Percentiles rank a stretch among this genome's conserved stretches.
Conservation (phyloP, 2,888 invertebrate species). For the Argynnis bischoffii region DNA sequence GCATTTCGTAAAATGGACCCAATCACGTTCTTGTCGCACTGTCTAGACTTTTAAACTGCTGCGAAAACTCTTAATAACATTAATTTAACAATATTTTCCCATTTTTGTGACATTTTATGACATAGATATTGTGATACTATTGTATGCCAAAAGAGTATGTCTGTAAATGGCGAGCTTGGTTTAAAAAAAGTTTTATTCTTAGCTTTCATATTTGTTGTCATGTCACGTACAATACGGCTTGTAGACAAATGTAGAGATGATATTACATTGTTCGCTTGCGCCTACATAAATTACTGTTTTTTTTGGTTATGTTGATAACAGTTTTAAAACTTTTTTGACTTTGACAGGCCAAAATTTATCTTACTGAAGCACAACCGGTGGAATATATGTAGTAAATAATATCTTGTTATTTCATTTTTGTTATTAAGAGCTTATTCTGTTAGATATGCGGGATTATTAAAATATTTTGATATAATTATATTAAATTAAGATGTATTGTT, state of each 20-base stretch:
- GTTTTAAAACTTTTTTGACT: not conserved
- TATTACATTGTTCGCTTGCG: not conserved
- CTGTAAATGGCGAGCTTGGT: conserved; percentile 30
- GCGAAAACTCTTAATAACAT: not conserved
- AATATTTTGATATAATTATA: too few species aligned
- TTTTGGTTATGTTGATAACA: not conserved
- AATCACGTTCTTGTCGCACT: conserved; percentile 9
- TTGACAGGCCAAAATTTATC: too few species aligned
- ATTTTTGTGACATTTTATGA: conserved; percentile 32
- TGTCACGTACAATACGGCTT: conserved; percentile 36
- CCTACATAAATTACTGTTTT: conserved; percentile 14
- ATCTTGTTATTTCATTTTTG: too few species aligned
- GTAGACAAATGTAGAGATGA: conserved; percentile 7
- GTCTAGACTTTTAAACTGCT: conserved; percentile 14
- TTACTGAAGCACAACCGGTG: too few species aligned
- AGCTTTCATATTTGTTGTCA: conserved; percentile 33
- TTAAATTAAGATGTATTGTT: too few species aligned
- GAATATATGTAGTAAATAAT: too few species aligned
- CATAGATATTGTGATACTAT: conserved; percentile 40
- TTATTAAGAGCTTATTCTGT: too few species aligned
- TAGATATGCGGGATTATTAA: too few species aligned
- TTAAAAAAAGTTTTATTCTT: conserved; percentile 37
- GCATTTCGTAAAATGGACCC: conserved; percentile 8
- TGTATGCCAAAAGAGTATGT: conserved; percentile 36
- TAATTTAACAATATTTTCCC: conserved; percentile 21